Evolutionary conservation across 2,113 vertebrate genomes (phyloP), one percentile per base, ranked within the genome.

Genomic region (Fregata magnificens): DNA sequence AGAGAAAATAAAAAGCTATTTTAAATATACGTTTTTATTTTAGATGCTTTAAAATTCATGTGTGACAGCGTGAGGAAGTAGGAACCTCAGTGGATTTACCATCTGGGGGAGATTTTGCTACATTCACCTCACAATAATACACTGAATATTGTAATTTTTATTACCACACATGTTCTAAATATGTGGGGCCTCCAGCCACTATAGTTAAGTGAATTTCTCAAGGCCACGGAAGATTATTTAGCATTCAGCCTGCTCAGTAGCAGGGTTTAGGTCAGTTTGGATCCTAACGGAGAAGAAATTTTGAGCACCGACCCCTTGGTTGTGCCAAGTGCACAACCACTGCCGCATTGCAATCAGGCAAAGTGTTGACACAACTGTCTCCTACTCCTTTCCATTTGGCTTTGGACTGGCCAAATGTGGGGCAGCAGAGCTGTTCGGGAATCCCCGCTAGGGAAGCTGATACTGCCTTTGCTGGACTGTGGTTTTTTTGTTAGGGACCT

Each of bases 321-420:
- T 32, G 29, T 81, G 58, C 65, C 34, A 31, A 19, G 38, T 4
- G 34, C 42, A 26, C 22, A 67, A 7, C 9, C 50, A 20, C 38
- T 7, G 17, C n/a, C 4, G 0, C 52, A 10, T 61, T 7, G 36
- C 12, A 1, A 10, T 16, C 72, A 11, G n/a, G 61, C 10, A 7
- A 38, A 34, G 61, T 1, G 16, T 59, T 32, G 53, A 32, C 63
- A 61, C 63, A 36, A 5, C 32, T 5, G 5, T 7, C 69, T 32
- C 32, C 38, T 28, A 5, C 32, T 38, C 26, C 36, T 53, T 62
- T 34, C 47, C 34, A 2, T 9, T 28, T 6, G 44, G 24, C 36
- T 40, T 47, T 38, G 42, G n/a, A 9, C 50, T 17, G 72, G 21
- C 32, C 83, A 19, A 4, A 49, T 2, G 32, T 32, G 53, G 26